These are phyloP conservation scores for Sinocyclocheilus maitianheensis DNA, from an alignment of 2,113 vertebrate genomes.

Conservation along the genomic window DNA sequence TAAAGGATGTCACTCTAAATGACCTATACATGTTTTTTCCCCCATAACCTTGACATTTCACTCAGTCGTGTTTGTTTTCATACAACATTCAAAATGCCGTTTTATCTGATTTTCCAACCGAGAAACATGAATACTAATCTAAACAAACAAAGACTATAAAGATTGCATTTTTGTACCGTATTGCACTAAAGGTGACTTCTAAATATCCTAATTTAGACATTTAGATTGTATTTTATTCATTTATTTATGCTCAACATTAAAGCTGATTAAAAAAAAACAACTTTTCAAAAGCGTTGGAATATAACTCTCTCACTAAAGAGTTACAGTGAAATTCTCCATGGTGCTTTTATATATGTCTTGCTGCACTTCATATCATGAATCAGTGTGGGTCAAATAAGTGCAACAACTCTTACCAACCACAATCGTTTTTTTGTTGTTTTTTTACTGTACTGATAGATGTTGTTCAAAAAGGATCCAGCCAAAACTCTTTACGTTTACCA, in stretches of 20 bases:
- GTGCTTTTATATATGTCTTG: neutral
- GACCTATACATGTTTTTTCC: neutral
- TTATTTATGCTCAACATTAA: neutral
- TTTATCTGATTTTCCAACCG: neutral
- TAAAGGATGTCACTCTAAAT: neutral
- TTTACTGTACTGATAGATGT: neutral
- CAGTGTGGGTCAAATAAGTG: conserved; percentile 19
- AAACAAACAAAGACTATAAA: neutral
- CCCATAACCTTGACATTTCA: conserved; percentile 12
- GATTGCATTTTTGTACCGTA: neutral
- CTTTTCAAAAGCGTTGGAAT: neutral
- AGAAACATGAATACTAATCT: neutral
- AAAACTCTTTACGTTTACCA: conserved; percentile 42
- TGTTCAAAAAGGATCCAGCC: neutral
- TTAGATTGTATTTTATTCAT: neutral
- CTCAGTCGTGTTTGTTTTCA: neutral
- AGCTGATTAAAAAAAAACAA: neutral
- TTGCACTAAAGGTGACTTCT: neutral
- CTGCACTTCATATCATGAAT: conserved; percentile 1
- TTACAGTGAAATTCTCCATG: neutral
- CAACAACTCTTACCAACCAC: conserved; percentile 1
- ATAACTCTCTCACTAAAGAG: neutral
- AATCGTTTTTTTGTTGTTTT: neutral
- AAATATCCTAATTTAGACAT: neutral
- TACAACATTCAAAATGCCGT: neutral